Percentiles rank a stretch among this genome's conserved stretches.
These are phyloP conservation scores for Torymus texanus DNA, from an alignment of 2,888 invertebrate genomes.

Conservation along the genomic window DNA sequence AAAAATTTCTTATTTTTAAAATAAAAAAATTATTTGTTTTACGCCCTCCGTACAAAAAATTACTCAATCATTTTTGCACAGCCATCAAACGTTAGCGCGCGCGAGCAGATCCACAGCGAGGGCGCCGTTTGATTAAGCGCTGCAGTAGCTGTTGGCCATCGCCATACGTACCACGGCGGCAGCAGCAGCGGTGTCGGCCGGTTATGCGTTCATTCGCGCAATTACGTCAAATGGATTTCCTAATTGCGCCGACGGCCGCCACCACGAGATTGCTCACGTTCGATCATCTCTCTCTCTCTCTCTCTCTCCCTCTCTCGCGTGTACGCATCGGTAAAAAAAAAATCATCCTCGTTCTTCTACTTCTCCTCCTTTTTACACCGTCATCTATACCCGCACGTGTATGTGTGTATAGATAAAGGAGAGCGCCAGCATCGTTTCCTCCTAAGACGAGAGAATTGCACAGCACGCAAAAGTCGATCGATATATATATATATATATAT, in stretches of 20 bases:
- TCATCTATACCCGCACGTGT: not conserved
- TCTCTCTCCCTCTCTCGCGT: not conserved
- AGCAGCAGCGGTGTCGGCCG: not conserved
- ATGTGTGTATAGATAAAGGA: not conserved
- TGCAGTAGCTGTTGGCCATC: conserved; percentile 62
- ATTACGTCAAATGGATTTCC: conserved; percentile 74
- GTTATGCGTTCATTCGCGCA: conserved; percentile 68
- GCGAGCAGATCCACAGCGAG: not conserved
- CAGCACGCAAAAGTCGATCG: conserved; percentile 34
- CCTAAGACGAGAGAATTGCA: conserved; percentile 12
- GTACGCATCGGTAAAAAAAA: conserved; percentile 20
- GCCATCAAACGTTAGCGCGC: too few relatives aligned
- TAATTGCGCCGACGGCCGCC: conserved; percentile 67
- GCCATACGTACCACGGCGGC: not conserved
- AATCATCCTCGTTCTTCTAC: conserved; percentile 3
- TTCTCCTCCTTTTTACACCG: not conserved
- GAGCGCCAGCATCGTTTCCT: conserved; percentile 18
- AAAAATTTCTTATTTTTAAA: too few relatives aligned
- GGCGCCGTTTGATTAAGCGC: conserved; percentile 66
- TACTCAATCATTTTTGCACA: too few relatives aligned
- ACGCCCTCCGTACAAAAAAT: too few relatives aligned
- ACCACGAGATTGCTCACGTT: conserved; percentile 70
- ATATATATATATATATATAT: not conserved
- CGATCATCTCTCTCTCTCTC: conserved; percentile 60
- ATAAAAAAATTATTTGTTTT: too few relatives aligned